These are phyloP conservation scores for Rhopalosiphum padi DNA, from an alignment of 1,140 invertebrate species.

Conservation along the genomic window DNA sequence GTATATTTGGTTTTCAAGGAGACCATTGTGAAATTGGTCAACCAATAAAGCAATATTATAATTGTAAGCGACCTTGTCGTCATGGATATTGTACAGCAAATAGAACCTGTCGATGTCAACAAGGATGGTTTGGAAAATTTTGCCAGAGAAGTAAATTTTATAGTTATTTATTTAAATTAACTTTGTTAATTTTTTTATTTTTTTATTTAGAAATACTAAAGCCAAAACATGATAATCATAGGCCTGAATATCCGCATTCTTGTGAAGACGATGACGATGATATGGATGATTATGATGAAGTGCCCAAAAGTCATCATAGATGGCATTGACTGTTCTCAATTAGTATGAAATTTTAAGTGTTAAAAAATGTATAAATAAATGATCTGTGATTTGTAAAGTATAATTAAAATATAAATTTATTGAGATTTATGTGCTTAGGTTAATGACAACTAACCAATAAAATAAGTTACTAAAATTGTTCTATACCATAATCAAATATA, in stretches of 20 bases:
- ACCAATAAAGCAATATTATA: constrained; percentile 31
- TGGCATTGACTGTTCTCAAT: not conserved
- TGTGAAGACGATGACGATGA: constrained; percentile 32
- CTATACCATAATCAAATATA: not conserved
- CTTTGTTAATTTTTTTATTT: not conserved
- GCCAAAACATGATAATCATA: not conserved
- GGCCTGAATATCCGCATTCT: constrained; percentile 13
- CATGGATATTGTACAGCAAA: constrained; percentile 58
- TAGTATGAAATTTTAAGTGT: not conserved
- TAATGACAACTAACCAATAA: not conserved
- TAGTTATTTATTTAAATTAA: not conserved
- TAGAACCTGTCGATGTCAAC: constrained; percentile 54
- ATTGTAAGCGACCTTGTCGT: constrained; percentile 57
- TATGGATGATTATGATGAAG: constrained; percentile 43
- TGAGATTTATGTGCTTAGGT: not conserved
- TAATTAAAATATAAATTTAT: not conserved
- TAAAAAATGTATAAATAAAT: constrained; percentile 20
- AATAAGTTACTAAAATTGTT: not conserved
- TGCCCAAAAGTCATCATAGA: constrained; percentile 18
- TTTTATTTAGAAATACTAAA: constrained; percentile 31
- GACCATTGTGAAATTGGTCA: constrained; percentile 64
- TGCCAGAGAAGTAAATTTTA: constrained; percentile 58
- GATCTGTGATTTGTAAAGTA: constrained; percentile 46
- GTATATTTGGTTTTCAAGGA: constrained; percentile 77
- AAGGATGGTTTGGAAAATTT: constrained; percentile 58